Percentiles rank a stretch among this genome's conserved stretches.
Evolutionary conservation across 37 sponge, comb jelly and placozoan genomes (phyloP).

Genomic region (Geodia barretti): DNA sequence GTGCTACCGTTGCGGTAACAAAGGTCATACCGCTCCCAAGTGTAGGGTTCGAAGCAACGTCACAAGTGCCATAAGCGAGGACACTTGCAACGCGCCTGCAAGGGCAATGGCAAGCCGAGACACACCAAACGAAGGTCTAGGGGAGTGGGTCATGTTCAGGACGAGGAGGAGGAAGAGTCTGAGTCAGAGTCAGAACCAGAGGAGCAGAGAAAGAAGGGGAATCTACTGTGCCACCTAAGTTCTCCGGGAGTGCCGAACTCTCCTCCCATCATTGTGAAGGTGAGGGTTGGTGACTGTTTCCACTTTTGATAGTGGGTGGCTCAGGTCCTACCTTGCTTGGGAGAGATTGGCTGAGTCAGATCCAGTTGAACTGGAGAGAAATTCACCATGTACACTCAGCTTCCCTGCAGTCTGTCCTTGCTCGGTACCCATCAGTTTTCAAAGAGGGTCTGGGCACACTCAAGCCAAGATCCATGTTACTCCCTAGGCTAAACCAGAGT

Average conservation of each 20-base stretch:
- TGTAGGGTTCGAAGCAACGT: constrained; percentile 30
- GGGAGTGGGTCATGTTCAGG: neutral
- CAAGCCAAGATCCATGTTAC: constrained; percentile 27
- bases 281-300: neutral
- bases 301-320: constrained; percentile 36
- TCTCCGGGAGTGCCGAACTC: neutral
- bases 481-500: neutral
- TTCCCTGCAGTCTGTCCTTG: neutral
- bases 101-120: neutral
- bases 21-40: constrained; percentile 11
- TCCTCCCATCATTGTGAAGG: constrained; percentile 1
- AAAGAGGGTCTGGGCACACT: constrained; percentile 9
- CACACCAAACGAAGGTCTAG: neutral
- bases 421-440: constrained; percentile 4
- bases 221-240: neutral
- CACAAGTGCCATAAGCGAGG: constrained; percentile 49
- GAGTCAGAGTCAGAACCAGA: neutral
- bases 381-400: neutral
- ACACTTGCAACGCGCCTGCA: constrained; percentile 26
- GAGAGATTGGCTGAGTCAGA: constrained; percentile 34
- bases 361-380: constrained; percentile 23
- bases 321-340: constrained; percentile 45
- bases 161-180: neutral
- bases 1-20: constrained; percentile 25
- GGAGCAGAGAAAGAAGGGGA: neutral